These are phyloP conservation scores for Micromys minutus DNA, from an alignment of 2,113 vertebrate genomes.

Conservation along the genomic window DNA sequence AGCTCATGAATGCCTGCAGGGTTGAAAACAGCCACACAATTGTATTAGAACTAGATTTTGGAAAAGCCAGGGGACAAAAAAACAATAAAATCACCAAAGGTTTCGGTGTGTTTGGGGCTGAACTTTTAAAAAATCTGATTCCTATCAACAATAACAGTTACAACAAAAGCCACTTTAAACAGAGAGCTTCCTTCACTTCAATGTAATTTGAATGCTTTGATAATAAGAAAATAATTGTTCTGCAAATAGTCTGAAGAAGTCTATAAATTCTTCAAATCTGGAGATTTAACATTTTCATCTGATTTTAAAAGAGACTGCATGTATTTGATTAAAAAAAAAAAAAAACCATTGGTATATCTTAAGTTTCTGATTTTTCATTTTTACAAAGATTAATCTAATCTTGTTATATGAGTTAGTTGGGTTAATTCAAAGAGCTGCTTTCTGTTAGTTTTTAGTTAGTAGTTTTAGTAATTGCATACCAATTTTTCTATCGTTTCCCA, in stretches of 20 bases:
- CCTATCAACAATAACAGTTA: conserved; percentile 12
- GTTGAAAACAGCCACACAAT: neutral
- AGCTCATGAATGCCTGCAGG: neutral
- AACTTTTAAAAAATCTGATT: neutral
- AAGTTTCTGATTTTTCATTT: conserved; percentile 58
- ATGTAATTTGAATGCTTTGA: neutral
- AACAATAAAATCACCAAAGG: neutral
- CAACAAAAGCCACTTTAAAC: conserved; percentile 5
- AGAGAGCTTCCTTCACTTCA: neutral
- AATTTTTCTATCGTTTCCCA: conserved; percentile 71
- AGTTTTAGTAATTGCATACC: conserved; percentile 74
- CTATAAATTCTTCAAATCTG: neutral
- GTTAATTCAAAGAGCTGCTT: conserved; percentile 34
- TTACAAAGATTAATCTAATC: conserved; percentile 35
- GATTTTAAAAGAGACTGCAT: conserved; percentile 25
- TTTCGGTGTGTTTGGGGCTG: conserved; percentile 36
- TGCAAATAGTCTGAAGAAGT: neutral
- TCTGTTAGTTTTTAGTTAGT: neutral
- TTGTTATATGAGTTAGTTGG: neutral
- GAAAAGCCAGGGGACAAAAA: neutral
- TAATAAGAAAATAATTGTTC: conserved; percentile 38
- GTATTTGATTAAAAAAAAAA: neutral
- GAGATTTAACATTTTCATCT: conserved; percentile 18
- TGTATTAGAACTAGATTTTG: neutral
- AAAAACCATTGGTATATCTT: neutral